Evolutionary conservation across 2,113 vertebrate species (phyloP).

Genomic region (Chaetodon trifascialis): DNA sequence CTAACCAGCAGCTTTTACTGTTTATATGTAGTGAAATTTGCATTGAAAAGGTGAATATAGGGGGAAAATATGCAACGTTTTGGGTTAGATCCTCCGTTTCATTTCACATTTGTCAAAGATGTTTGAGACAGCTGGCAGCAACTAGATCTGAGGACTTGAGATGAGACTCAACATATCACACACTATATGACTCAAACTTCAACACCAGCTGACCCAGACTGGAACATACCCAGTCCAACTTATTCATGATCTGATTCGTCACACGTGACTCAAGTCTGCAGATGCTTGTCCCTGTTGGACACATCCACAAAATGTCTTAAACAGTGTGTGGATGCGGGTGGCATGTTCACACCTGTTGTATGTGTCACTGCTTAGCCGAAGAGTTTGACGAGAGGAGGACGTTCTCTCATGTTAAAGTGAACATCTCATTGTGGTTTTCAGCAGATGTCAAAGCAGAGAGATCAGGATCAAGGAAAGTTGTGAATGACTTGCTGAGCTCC

Average conservation of each 20-base stretch:
- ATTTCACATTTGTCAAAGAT: not conserved
- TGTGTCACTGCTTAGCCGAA: no score
- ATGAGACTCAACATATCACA: not conserved
- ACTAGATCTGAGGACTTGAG: not conserved
- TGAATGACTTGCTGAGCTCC: not conserved
- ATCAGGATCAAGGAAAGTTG: no score
- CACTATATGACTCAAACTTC: not conserved
- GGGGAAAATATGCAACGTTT: not conserved
- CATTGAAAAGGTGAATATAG: not conserved
- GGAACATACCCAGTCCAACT: not conserved
- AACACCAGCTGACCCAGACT: not conserved
- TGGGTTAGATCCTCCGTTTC: not conserved
- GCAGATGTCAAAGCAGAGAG: no score
- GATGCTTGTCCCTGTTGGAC: not conserved
- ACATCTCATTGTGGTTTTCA: no score
- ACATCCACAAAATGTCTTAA: not conserved
- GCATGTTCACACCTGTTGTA: no score
- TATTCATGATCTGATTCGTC: not conserved
- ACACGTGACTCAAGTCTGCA: slow-evolving; percentile 16
- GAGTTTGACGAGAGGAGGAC: no score
- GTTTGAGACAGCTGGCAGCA: not conserved
- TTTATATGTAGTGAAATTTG: not conserved
- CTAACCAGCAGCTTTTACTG: not conserved
- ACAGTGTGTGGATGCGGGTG: no score
- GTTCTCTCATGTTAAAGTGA: no score